Conservation (phyloP, 2,888 invertebrate species). For the Drosophila mettleri region DNA sequence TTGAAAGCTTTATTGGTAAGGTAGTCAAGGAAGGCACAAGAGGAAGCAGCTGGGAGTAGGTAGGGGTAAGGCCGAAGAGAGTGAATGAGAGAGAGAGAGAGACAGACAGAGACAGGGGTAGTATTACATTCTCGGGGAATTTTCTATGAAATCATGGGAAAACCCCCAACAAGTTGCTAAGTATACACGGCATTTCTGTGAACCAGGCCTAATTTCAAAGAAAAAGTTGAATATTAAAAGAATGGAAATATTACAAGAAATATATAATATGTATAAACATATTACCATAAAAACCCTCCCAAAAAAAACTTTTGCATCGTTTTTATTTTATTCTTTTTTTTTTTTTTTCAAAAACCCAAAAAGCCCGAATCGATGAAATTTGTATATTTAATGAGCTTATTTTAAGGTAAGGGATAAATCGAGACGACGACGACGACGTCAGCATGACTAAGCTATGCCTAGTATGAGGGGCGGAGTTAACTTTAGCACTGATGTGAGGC, state of each 20-base stretch:
- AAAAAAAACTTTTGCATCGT: neutral
- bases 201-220: neutral
- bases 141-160: neutral
- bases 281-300: neutral
- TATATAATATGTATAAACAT: neutral
- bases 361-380: conserved; percentile 9
- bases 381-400: conserved; percentile 26
- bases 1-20: conserved; percentile 27
- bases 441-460: conserved; percentile 10
- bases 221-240: neutral
- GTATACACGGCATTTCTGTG: conserved; percentile 32
- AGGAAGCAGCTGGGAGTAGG: neutral
- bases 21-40: neutral
- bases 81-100: neutral
- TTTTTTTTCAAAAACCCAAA: neutral
- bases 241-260: neutral
- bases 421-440: conserved; percentile 16
- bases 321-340: no score
- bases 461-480: neutral
- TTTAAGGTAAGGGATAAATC: conserved; percentile 16
- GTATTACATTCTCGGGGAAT: neutral
- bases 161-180: conserved; percentile 8
- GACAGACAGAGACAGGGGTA: neutral
- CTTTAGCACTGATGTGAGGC: conserved; percentile 14
- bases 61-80: conserved; percentile 9